Percentiles rank a stretch among this genome's conserved stretches.
Evolutionary conservation across 2,113 vertebrate genomes (phyloP).

Genomic region (Pachyramphus minor): DNA sequence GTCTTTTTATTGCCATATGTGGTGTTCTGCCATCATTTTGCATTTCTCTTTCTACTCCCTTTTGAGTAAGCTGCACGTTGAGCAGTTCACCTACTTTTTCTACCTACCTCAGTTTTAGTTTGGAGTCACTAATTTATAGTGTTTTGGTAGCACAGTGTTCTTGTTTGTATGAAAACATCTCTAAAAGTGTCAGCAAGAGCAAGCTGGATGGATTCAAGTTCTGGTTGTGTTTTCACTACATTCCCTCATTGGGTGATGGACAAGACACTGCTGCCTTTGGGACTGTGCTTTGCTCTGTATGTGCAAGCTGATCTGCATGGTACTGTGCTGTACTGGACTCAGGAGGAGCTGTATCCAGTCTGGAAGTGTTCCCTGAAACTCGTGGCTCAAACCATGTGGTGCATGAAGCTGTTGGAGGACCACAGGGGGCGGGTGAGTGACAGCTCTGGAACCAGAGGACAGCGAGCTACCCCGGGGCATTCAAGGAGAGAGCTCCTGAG

Average conservation of each 20-base stretch:
- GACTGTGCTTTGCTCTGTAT: rapidly evolving
- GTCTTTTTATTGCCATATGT: neutral
- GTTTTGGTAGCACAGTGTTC: neutral
- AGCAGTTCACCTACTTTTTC: neutral
- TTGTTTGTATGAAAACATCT: neutral
- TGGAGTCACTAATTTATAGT: neutral
- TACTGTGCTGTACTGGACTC: neutral
- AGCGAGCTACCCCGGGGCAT: rapidly evolving
- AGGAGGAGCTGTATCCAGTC: neutral
- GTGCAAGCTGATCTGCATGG: rapidly evolving
- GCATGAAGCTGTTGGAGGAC: neutral
- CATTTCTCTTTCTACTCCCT: neutral
- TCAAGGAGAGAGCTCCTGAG: neutral
- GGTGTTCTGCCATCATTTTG: neutral
- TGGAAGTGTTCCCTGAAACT: neutral
- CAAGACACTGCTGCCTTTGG: rapidly evolving
- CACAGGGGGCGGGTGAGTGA: neutral
- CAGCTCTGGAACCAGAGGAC: neutral
- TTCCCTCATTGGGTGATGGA: neutral
- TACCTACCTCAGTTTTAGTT: neutral
- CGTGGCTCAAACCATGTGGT: rapidly evolving
- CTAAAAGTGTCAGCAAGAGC: neutral
- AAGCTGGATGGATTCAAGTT: neutral
- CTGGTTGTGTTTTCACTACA: rapidly evolving
- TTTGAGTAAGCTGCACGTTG: neutral